These are phyloP conservation scores for human DNA, from an alignment of 2,113 vertebrate genomes.

Conservation along the genomic window DNA sequence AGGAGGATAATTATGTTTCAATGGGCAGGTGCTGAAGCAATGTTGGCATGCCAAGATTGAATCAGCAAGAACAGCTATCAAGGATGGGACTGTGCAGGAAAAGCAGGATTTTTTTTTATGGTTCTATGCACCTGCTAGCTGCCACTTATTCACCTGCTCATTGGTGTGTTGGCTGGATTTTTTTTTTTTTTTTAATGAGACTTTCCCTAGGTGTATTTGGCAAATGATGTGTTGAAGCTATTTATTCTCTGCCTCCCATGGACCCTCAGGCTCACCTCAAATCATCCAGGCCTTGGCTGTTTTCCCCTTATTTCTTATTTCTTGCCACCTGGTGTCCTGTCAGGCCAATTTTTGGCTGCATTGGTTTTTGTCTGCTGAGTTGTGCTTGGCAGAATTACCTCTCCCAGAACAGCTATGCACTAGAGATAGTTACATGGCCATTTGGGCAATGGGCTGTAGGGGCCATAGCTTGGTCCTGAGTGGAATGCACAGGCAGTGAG, in stretches of 20 bases:
- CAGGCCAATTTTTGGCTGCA: conserved; percentile 54
- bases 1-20: conserved; percentile 39
- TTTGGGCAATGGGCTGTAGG: not conserved
- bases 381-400: conserved; percentile 45
- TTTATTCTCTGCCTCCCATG: conserved; percentile 59
- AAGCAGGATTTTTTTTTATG: conserved; percentile 14
- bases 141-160: conserved; percentile 63
- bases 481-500: not conserved
- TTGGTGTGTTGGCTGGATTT: conserved; percentile 56
- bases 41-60: conserved; percentile 51
- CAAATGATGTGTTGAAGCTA: conserved; percentile 52
- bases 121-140: conserved; percentile 64
- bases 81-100: conserved; percentile 9
- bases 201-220: conserved; percentile 64
- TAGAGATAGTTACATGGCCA: conserved; percentile 19
- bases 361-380: conserved; percentile 53
- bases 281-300: conserved; percentile 53
- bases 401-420: conserved; percentile 39
- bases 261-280: conserved; percentile 41
- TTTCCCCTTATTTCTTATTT: conserved; percentile 62
- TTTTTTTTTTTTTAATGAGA: conserved; percentile 41
- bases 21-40: conserved; percentile 37
- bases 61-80: conserved; percentile 15
- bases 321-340: conserved; percentile 59
- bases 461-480: not conserved